Percentiles rank a stretch among this genome's conserved stretches.
Conservation (phyloP, 2,797 vertebrate species). For the Pitangus sulphuratus region DNA sequence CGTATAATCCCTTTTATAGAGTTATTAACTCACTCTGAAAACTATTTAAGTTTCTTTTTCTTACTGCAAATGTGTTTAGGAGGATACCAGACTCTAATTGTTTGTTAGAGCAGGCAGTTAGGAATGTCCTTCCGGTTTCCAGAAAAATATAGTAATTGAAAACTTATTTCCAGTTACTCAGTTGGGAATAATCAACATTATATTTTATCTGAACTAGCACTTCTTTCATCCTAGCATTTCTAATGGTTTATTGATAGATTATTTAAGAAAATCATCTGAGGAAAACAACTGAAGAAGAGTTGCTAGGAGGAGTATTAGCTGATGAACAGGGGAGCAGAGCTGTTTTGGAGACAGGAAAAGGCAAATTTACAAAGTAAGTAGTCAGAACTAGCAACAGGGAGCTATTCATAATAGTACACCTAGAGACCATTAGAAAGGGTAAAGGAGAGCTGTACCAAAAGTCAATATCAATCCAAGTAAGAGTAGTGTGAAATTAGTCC, state of each 20-base stretch:
- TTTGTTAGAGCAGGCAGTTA: neutral
- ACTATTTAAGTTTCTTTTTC: neutral
- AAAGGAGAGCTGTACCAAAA: neutral
- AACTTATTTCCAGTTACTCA: neutral
- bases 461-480: neutral
- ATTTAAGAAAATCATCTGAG: neutral
- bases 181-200: neutral
- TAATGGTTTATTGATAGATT: neutral
- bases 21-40: neutral
- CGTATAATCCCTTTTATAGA: neutral
- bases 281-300: neutral
- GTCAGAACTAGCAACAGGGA: neutral
- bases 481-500: neutral
- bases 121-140: neutral
- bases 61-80: neutral
- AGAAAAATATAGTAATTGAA: neutral
- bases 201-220: neutral
- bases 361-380: neutral
- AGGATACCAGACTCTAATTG: neutral
- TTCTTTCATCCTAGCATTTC: neutral
- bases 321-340: neutral
- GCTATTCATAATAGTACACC: neutral
- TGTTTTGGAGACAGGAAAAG: neutral
- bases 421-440: neutral
- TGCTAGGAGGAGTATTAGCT: neutral